Evolutionary conservation across 2,888 invertebrate genomes (phyloP), one percentile per base, ranked within the genome.

Genomic region (Aphelenchoides bicaudatus): DNA sequence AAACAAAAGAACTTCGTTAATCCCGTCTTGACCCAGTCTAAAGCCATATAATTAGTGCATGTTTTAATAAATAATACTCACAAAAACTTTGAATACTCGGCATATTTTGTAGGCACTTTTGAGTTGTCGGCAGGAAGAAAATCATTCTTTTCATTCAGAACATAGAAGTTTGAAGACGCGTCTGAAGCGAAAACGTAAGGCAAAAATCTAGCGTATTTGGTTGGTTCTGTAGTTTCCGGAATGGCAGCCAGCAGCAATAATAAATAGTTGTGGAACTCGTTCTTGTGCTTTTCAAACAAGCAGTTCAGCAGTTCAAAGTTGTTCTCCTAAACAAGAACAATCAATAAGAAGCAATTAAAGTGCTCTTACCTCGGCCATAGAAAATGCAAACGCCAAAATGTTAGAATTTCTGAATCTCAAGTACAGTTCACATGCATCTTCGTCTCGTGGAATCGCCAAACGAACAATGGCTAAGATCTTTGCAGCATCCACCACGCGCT

Each of bases 141-240:
- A 19, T 51, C 27, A 25, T 51, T 19, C 6, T 16, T n/a, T 2
- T 30, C 52, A 1, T 43, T 21, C 43, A 43, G 25, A 6, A 43
- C 43, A 43, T n/a, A n/a, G n/a, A n/a, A n/a, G n/a, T n/a, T n/a
- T n/a, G n/a, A n/a, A n/a, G n/a, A n/a, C n/a, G n/a, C n/a, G 16
- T n/a, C 37, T 34, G 37, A 34, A 34, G n/a, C n/a, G n/a, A n/a
- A n/a, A n/a, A n/a, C n/a, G 43, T 43, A 43, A 25, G 43, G 55
- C 3, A 54, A 38, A 8, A 54, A 38, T 16, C 56, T 21, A 2
- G 27, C 25, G 28, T 54, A 54, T 13, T 25, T n/a, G n/a, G 21
- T 54, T 2, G 55, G 55, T 29, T 38, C 50, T 25, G 52, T 30
- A 21, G 30, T 53, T 53, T 59, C 59, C 0, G 59, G 59, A 13